Base-by-base conservation (phyloP, 1,140 invertebrate genomes). In the Coenobita brevimanus region DNA sequence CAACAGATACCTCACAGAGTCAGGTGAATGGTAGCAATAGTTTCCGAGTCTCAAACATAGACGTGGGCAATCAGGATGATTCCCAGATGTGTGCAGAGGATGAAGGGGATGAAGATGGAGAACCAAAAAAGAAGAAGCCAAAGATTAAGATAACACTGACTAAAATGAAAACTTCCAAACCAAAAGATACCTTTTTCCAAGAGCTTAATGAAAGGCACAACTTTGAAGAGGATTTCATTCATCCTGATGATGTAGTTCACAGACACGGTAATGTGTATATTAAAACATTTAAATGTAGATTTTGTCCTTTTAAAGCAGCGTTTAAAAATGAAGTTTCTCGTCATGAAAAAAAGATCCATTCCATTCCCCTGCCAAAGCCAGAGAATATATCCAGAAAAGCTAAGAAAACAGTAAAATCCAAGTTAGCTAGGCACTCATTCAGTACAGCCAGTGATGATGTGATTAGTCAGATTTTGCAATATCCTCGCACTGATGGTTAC, bases 51-150 rank as follows among this genome's bases (percentile, higher is more conserved):
- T 89, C 90, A 24, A 88, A 89, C 46, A 88, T 91, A 69, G 89
- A 95, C 90, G 95, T 96, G 46, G 95, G 95, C 15, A 95, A 76
- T 36, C 80, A 88, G 24, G 91, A 91, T 62, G 91, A 91, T 73
- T 90, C 83, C 3, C 79, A 86, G 27, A n/a, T 88, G 3, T 71
- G 76, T 73, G 57, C 83, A 27, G 93, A 93, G 82, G 91, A 91
- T 24, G 89, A 90, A 21, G 91, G 91, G 13, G 91, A 91, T 36
- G 75, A 76, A 43, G 91, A 91, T 57, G 88, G 76, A 13, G 91
- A 92, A 60, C 81, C 82, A 15, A 86, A 57, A 60, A 86, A 69
- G 78, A 91, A 91, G 62, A 91, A 85, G 54, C 90, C 88, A 15
- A 91, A 91, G 71, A 91, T 91, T 27, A 91, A 91, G 82, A 91